phyloP scores from a whole-genome alignment of 1,140 invertebrate species.

The Saccostrea cuccullata region DNA sequence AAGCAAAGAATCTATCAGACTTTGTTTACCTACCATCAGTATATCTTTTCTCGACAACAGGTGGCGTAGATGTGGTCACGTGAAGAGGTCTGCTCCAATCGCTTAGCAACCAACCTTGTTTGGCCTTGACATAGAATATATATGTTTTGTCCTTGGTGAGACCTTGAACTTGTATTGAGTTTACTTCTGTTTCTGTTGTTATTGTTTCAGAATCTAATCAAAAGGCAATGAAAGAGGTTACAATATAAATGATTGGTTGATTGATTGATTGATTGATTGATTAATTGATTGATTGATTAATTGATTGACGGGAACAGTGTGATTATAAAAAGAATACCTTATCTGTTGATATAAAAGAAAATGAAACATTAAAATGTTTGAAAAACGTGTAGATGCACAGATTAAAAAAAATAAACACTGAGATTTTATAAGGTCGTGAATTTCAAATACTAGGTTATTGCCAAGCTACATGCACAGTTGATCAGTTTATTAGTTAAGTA shows the following conservation, averaged over 20 bases:
- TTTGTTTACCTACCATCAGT: not conserved
- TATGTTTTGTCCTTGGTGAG: not conserved
- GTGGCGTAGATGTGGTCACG: not conserved
- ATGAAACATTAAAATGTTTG: too few relatives aligned
- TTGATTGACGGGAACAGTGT: not conserved
- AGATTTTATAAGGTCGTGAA: too few relatives aligned
- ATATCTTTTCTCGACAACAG: not conserved
- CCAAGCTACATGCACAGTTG: too few relatives aligned
- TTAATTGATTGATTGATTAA: not conserved
- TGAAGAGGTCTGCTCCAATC: not conserved
- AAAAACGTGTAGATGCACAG: too few relatives aligned
- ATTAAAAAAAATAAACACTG: too few relatives aligned
- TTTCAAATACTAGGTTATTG: too few relatives aligned
- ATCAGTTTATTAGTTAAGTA: too few relatives aligned
- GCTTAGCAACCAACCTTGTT: conserved; percentile 5
- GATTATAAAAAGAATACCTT: too few relatives aligned
- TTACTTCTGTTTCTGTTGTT: not conserved
- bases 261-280: not conserved
- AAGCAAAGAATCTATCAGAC: too few relatives aligned
- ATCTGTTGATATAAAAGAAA: too few relatives aligned
- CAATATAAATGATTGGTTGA: not conserved
- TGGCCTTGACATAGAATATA: not conserved
- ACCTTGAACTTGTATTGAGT: not conserved
- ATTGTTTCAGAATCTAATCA: not conserved
- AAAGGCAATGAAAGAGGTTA: not conserved